A percentile compares a stretch with the other conserved stretches of the same genome.
Conservation (phyloP, 2,888 invertebrate genomes). For the Calliphora vomitoria region DNA sequence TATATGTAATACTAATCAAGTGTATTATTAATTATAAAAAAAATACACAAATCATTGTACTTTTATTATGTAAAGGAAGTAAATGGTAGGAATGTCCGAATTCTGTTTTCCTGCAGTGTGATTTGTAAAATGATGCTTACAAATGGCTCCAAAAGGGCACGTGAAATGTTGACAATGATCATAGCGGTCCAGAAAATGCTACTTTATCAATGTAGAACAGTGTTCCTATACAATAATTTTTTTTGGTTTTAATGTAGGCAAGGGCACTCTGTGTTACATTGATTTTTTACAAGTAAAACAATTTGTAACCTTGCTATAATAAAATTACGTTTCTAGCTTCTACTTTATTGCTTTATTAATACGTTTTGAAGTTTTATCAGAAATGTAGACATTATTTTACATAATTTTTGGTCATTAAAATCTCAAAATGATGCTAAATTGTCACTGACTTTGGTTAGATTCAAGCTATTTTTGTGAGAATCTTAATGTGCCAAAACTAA, state of each 20-base stretch:
- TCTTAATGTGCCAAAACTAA: slow-evolving; percentile 70
- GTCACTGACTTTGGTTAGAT: slow-evolving; percentile 81
- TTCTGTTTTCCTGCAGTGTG: no score
- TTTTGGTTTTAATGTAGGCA: slow-evolving; percentile 58
- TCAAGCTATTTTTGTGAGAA: slow-evolving; percentile 82
- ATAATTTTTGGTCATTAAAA: neutral
- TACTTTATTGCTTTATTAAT: slow-evolving; percentile 49
- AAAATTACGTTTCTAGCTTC: slow-evolving; percentile 60
- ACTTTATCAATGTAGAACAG: no score
- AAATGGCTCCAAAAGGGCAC: no score
- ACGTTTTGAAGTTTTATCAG: slow-evolving; percentile 27
- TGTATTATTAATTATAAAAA: neutral
- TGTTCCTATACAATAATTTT: no score
- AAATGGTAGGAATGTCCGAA: no score
- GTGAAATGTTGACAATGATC: no score
- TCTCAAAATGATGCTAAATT: slow-evolving; percentile 80
- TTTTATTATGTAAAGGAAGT: no score
- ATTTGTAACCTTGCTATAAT: slow-evolving; percentile 64
- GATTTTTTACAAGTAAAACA: slow-evolving; percentile 68
- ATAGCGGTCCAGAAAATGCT: no score
- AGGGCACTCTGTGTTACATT: slow-evolving; percentile 78
- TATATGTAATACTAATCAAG: no score
- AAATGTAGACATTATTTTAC: neutral
- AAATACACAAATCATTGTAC: no score
- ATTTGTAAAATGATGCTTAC: no score